Base-by-base conservation (phyloP, 2,113 vertebrate genomes). In the Carassius carassius region DNA sequence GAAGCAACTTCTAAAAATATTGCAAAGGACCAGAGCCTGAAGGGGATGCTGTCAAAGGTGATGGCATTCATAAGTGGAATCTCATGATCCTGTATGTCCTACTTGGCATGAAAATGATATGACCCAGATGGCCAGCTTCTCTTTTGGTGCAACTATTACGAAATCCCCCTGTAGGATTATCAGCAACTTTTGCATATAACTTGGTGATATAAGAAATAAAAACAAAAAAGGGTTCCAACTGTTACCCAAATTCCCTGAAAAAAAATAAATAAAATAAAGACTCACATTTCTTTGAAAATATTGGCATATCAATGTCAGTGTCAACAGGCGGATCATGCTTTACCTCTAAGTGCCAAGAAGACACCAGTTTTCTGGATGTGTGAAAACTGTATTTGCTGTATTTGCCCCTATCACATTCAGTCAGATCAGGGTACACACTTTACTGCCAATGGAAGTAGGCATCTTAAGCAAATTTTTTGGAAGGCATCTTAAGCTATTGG, bases 1-100 rank as follows among this genome's bases (percentile, higher is more conserved):
- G 12, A 63, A 44, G 14, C 35, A 47, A 60, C 73, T 75, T 75
- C 44, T 75, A 75, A 75, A 75, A 75, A 51, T 75, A 75, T 8
- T 49, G n/a, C 21, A 17, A 51, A 51, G n/a, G n/a, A 79, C 21
- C 56, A 63, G 32, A 16, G 1, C 21, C 76, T 78, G 41, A 23
- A 73, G 49, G n/a, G 72, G 72, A 49, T 75, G 72, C n/a, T 75
- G n/a, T 75, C n/a, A 75, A 49, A 49, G n/a, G 16, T 56, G 14
- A 21, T 65, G n/a, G 44, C 23, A 47, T 37, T 44, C 5, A 2
- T 49, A 47, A 25, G 17, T 49, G 58, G 14, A 25, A 80, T 23
- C 23, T 80, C 23, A 10, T 47, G 41, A 80, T 19, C 78, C 60
- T 67, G 12, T 16, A 47, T 80, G 41, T 63, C 32, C 35, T 79